A percentile compares a stretch with the other conserved stretches of the same genome.
These are phyloP conservation scores for Hirudinaria manillensis DNA, from an alignment of 2,888 invertebrate species.

Conservation along the genomic window DNA sequence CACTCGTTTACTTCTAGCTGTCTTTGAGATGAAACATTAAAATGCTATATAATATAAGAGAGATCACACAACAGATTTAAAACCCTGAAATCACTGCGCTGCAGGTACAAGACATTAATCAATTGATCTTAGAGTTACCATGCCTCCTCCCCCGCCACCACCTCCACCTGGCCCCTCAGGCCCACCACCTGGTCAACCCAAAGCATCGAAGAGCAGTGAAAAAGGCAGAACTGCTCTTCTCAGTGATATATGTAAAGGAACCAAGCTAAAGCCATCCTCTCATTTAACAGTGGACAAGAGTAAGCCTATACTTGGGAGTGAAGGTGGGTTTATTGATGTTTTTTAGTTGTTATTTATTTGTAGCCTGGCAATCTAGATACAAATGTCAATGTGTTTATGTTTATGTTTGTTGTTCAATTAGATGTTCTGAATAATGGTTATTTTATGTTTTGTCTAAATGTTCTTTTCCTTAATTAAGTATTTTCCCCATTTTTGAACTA, in stretches of 20 bases:
- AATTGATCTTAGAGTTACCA: background rate
- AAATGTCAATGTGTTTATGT: no score
- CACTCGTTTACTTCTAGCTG: no score
- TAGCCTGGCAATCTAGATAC: no score
- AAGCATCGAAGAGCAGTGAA: slow-evolving; percentile 7
- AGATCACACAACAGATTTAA: no score
- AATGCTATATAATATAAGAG: no score
- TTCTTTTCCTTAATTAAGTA: no score
- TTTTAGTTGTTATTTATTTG: background rate
- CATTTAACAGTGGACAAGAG: slow-evolving; percentile 28
- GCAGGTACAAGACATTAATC: background rate
- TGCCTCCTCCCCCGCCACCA: slow-evolving; percentile 29
- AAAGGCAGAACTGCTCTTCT: slow-evolving; percentile 19
- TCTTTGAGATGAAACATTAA: no score
- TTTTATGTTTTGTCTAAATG: no score
- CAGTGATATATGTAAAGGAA: slow-evolving; percentile 27
- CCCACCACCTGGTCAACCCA: slow-evolving; percentile 6
- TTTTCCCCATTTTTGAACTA: background rate
- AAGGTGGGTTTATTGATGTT: slow-evolving; percentile 11
- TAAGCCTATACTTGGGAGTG: slow-evolving; percentile 26
- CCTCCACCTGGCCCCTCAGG: slow-evolving; percentile 22
- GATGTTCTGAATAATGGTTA: no score
- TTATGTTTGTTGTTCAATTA: no score
- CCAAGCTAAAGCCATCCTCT: slow-evolving; percentile 8
- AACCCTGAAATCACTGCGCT: no score